These are phyloP conservation scores for Drosophila longiperda DNA, from an alignment of 2,888 invertebrate genomes.

Conservation along the genomic window DNA sequence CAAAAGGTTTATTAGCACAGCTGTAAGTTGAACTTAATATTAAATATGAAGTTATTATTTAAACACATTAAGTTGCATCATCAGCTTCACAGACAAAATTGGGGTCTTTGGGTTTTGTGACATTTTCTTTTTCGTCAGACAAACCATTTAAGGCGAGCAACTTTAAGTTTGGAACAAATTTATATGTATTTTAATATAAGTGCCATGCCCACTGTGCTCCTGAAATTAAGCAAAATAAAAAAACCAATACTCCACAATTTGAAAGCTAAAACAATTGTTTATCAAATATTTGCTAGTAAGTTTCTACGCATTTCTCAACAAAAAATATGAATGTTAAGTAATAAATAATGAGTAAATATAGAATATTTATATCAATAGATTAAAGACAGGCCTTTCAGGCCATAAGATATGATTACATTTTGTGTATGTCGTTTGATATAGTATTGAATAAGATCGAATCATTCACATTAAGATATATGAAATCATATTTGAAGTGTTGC, in stretches of 20 bases:
- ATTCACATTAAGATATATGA: slow-evolving; percentile 38
- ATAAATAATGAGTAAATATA: no score
- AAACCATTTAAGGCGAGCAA: background rate
- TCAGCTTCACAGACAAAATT: background rate
- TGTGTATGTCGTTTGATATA: background rate
- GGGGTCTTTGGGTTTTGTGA: background rate
- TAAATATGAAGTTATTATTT: background rate
- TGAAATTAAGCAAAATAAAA: background rate
- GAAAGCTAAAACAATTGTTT: background rate
- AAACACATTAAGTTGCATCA: background rate
- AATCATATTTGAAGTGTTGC: slow-evolving; percentile 52
- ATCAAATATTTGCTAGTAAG: background rate
- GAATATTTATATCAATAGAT: background rate
- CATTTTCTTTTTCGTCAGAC: background rate
- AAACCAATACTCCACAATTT: background rate
- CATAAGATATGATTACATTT: background rate
- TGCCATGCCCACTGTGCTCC: no score
- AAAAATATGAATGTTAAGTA: background rate
- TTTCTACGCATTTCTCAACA: background rate
- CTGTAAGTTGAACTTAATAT: background rate
- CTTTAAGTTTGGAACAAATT: background rate
- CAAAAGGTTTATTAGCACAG: background rate
- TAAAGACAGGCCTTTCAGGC: background rate
- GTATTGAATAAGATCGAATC: slow-evolving; percentile 14
- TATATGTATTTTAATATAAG: background rate